phyloP scores from a whole-genome alignment of 2,797 vertebrate genomes.

The Mionectes olivaceus region DNA sequence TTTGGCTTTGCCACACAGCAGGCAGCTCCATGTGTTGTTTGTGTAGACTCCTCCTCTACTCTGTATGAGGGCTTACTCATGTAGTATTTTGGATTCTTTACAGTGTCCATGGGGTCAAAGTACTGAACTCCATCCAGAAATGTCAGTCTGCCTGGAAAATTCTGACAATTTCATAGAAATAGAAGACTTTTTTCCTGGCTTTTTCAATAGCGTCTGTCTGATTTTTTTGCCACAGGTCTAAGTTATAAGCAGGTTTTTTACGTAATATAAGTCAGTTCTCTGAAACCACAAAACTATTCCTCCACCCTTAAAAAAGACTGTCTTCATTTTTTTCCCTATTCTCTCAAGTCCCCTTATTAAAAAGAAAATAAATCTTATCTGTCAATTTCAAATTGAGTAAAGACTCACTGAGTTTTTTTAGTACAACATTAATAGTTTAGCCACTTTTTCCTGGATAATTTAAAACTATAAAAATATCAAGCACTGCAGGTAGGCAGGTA shows the following conservation, averaged over 20 bases:
- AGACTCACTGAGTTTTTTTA: not conserved
- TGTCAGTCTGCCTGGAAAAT: constrained; percentile 45
- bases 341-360: not conserved
- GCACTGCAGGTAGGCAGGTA: not conserved
- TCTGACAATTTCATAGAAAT: not conserved
- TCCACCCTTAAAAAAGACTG: not conserved
- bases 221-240: constrained; percentile 21
- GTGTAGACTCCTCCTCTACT: not conserved
- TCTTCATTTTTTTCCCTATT: not conserved
- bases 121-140: constrained; percentile 28
- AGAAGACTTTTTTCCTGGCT: constrained; percentile 5
- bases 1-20: constrained; percentile 30
- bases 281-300: not conserved
- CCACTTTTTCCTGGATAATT: not conserved
- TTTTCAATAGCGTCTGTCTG: not conserved
- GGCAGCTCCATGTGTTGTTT: not conserved
- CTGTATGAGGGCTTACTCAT: constrained; percentile 9
- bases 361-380: not conserved
- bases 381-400: not conserved
- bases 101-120: constrained; percentile 16
- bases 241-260: not conserved
- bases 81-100: constrained; percentile 2
- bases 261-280: not conserved
- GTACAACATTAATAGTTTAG: not conserved
- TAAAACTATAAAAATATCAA: not conserved